These are phyloP conservation scores for Neopelma chrysocephalum DNA, from an alignment of 2,797 vertebrate species.

Conservation along the genomic window DNA sequence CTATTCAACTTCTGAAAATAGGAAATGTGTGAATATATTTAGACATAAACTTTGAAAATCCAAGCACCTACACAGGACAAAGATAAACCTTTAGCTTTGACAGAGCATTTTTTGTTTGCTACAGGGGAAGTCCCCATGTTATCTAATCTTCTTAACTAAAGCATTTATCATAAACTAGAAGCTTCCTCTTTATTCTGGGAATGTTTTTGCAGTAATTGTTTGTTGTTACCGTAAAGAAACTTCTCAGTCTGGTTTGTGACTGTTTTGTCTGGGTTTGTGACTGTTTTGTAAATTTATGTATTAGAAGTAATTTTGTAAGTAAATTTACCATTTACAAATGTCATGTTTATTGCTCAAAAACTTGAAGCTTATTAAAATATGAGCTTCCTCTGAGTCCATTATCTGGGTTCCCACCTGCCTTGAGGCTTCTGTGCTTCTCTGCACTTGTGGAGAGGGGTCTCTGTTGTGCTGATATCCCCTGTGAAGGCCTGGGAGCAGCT, in stretches of 20 bases:
- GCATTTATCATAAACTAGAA: background rate
- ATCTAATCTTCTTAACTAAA: background rate
- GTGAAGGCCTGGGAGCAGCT: background rate
- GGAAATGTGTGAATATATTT: background rate
- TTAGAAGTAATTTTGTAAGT: background rate
- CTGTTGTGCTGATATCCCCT: background rate
- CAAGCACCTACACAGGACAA: background rate
- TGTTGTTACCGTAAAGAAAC: background rate
- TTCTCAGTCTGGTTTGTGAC: background rate
- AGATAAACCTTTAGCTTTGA: background rate
- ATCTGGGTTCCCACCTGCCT: background rate
- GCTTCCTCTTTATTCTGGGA: conserved; percentile 7
- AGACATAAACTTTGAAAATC: background rate
- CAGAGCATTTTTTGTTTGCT: background rate
- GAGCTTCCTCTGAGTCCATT: background rate
- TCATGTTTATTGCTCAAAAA: background rate
- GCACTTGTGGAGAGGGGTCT: background rate
- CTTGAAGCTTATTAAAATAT: background rate
- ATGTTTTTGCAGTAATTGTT: background rate
- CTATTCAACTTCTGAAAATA: background rate
- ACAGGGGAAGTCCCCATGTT: background rate
- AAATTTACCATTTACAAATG: background rate
- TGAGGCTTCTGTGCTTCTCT: background rate
- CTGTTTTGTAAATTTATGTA: background rate
- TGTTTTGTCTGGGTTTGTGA: background rate